A percentile compares a stretch with the other conserved stretches of the same genome.
phyloP scores from a whole-genome alignment of 2,797 vertebrate species.

The Alcedo quadribrachys region DNA sequence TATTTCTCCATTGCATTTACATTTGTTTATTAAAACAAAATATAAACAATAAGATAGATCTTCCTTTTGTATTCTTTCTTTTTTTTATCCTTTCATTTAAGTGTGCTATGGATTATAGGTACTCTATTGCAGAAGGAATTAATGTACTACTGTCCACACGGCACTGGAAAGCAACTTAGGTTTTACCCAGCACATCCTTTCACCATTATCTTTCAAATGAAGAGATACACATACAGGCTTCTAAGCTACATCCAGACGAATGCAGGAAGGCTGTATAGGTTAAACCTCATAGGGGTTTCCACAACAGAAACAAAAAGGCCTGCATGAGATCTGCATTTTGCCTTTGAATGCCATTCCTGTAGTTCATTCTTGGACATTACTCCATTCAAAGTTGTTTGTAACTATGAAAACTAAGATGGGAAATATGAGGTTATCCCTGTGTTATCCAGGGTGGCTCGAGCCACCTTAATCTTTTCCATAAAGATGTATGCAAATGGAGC shows the following conservation, averaged over 20 bases:
- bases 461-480: background rate
- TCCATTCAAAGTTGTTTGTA: background rate
- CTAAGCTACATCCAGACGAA: background rate
- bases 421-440: background rate
- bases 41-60: background rate
- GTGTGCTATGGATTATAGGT: background rate
- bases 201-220: background rate
- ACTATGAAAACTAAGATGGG: background rate
- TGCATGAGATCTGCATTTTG: background rate
- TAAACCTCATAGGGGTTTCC: background rate
- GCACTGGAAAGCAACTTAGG: background rate
- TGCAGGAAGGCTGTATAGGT: background rate
- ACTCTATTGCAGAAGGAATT: background rate
- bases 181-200: background rate
- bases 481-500: constrained; percentile 31
- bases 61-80: background rate
- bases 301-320: background rate
- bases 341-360: background rate
- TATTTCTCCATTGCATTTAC: background rate
- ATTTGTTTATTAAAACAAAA: background rate
- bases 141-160: background rate
- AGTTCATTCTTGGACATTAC: background rate
- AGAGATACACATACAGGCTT: background rate
- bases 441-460: background rate
- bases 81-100: background rate